A percentile compares a stretch with the other conserved stretches of the same genome.
These are phyloP conservation scores for Gopherus evgoodei DNA, from an alignment of 2,113 vertebrate genomes.

Conservation along the genomic window DNA sequence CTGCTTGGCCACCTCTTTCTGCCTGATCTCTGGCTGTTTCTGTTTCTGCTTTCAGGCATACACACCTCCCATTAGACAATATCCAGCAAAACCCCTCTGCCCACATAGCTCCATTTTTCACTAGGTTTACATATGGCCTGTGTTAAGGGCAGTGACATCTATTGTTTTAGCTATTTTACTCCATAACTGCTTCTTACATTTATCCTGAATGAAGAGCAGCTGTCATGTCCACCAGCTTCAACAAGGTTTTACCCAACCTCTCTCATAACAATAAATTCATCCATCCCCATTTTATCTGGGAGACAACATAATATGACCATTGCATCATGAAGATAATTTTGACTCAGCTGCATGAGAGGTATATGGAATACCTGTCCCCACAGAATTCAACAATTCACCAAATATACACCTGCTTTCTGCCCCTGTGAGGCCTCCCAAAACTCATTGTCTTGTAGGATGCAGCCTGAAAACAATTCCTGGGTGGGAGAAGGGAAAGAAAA, in stretches of 20 bases:
- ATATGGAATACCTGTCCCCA: background rate
- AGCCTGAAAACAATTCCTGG: background rate
- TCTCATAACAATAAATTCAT: background rate
- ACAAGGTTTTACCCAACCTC: background rate
- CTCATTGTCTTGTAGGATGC: background rate
- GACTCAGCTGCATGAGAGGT: background rate
- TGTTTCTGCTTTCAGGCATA: background rate
- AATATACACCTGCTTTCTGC: background rate
- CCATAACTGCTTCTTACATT: background rate
- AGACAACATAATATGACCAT: background rate
- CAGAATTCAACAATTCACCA: background rate
- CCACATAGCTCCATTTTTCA: background rate
- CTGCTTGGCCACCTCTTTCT: background rate
- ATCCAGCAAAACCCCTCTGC: background rate
- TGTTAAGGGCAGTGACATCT: background rate
- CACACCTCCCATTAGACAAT: background rate
- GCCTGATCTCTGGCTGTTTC: background rate
- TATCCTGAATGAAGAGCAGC: background rate
- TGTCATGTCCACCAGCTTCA: background rate
- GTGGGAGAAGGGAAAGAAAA: background rate
- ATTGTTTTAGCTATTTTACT: background rate
- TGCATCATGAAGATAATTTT: background rate
- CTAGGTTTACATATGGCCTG: background rate
- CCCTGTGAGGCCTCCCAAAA: background rate
- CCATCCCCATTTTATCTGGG: background rate